Conservation (phyloP, 2,888 invertebrate genomes). For the Dione juno region DNA sequence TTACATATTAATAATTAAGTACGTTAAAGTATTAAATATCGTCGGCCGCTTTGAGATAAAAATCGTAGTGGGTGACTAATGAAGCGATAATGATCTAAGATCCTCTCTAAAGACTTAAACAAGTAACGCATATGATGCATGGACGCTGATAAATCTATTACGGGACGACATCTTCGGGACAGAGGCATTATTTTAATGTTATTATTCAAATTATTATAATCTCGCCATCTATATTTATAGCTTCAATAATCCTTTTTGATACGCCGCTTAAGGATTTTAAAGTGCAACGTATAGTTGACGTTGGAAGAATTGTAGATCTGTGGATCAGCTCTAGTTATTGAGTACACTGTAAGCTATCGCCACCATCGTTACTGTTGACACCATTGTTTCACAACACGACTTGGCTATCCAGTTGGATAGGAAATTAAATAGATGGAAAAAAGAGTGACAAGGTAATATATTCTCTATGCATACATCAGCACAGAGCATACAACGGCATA, state of each 20-base stretch:
- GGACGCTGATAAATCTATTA: constrained; percentile 77
- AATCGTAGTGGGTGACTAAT: constrained; percentile 62
- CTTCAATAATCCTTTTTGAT: constrained; percentile 76
- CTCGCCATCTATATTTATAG: constrained; percentile 77
- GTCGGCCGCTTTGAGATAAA: constrained; percentile 49
- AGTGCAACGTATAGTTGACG: constrained; percentile 48
- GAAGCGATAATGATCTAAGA: constrained; percentile 64
- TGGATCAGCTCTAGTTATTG: too few species aligned
- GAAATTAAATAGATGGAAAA: too few species aligned
- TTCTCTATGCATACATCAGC: too few species aligned
- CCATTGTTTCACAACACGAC: too few species aligned
- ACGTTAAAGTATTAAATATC: constrained; percentile 40
- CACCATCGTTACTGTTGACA: too few species aligned
- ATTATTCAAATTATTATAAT: constrained; percentile 82
- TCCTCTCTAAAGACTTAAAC: constrained; percentile 54
- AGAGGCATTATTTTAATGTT: constrained; percentile 77
- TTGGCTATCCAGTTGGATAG: too few species aligned
- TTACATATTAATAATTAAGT: constrained; percentile 27
- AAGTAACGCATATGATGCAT: constrained; percentile 65
- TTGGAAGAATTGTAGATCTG: not conserved
- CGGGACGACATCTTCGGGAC: constrained; percentile 65
- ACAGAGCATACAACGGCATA: too few species aligned
- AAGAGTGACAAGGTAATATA: too few species aligned
- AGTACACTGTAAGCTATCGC: too few species aligned
- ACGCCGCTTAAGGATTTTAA: constrained; percentile 69